phyloP scores from a whole-genome alignment of 2,888 invertebrate species.

The Lycia hirtaria region DNA sequence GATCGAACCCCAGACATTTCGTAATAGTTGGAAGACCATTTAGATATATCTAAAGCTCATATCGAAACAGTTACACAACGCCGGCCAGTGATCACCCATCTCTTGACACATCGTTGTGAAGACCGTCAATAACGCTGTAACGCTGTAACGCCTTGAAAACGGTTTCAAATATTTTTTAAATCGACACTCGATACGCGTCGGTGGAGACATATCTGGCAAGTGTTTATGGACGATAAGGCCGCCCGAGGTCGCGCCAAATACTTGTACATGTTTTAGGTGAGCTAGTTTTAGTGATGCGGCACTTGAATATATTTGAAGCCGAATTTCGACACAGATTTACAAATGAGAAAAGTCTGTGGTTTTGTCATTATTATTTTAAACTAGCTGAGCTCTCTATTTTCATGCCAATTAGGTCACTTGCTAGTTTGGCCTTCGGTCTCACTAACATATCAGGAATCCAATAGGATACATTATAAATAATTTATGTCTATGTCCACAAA shows the following conservation, averaged over 20 bases:
- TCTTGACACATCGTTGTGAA: slow-evolving; percentile 23
- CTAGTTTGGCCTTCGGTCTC: too few species aligned
- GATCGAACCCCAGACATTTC: not conserved
- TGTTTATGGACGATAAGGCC: slow-evolving; percentile 55
- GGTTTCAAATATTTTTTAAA: too few species aligned
- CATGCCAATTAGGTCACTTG: too few species aligned
- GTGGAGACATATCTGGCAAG: slow-evolving; percentile 49
- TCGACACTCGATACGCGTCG: slow-evolving; percentile 49
- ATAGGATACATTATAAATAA: too few species aligned
- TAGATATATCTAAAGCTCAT: slow-evolving; percentile 23
- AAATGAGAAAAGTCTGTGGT: too few species aligned
- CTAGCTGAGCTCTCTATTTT: too few species aligned
- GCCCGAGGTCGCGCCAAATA: slow-evolving; percentile 60
- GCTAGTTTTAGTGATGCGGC: slow-evolving; percentile 52
- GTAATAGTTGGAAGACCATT: slow-evolving; percentile 11
- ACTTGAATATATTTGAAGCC: slow-evolving; percentile 31
- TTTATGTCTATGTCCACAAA: too few species aligned
- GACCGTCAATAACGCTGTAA: slow-evolving; percentile 30
- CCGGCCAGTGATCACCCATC: slow-evolving; percentile 16
- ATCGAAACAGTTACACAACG: slow-evolving; percentile 30
- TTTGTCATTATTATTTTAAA: too few species aligned
- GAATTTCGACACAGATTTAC: slow-evolving; percentile 5
- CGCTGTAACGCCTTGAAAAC: slow-evolving; percentile 38
- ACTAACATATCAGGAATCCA: too few species aligned
- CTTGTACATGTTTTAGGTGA: slow-evolving; percentile 55